Evolutionary conservation across 2,797 vertebrate species (phyloP).

Genomic region (Darevskia mixta): DNA sequence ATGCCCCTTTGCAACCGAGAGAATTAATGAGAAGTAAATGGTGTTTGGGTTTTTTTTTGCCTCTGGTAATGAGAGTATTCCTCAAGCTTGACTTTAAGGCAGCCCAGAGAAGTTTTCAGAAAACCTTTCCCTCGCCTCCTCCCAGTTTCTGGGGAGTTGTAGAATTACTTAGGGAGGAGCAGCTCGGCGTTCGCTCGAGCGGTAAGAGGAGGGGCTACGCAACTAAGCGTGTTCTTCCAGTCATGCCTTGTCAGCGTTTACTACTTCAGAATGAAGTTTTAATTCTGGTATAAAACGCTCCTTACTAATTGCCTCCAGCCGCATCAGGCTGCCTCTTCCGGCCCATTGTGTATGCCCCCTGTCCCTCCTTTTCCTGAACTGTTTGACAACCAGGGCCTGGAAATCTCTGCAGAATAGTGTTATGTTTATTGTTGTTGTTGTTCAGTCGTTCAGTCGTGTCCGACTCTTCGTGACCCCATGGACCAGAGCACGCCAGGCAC

Average conservation of each 20-base stretch:
- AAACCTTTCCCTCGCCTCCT: too few species aligned
- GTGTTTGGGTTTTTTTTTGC: background rate
- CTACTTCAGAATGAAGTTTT: conserved; percentile 59
- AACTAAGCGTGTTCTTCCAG: conserved; percentile 27
- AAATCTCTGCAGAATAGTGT: conserved; percentile 55
- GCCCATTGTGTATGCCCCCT: conserved; percentile 48
- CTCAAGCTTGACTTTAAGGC: background rate
- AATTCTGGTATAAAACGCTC: conserved; percentile 48
- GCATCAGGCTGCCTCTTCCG: conserved; percentile 43
- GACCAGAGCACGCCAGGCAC: too few species aligned
- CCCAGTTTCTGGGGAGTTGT: background rate
- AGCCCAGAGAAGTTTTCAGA: background rate
- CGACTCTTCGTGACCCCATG: too few species aligned
- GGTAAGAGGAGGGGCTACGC: conserved; percentile 24
- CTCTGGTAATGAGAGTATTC: background rate
- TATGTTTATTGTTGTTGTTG: too few species aligned
- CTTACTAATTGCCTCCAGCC: conserved; percentile 54
- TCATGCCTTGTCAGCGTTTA: conserved; percentile 40
- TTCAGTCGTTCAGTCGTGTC: too few species aligned
- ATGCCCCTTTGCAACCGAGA: background rate
- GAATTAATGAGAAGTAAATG: background rate
- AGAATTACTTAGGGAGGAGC: conserved; percentile 50
- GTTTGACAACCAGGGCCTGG: conserved; percentile 51
- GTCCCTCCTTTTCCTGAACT: conserved; percentile 36
- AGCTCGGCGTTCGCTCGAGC: conserved; percentile 48